A percentile compares a stretch with the other conserved stretches of the same genome.
Conservation (phyloP, 2,888 invertebrate species). For the Tetanocera ferruginea region DNA sequence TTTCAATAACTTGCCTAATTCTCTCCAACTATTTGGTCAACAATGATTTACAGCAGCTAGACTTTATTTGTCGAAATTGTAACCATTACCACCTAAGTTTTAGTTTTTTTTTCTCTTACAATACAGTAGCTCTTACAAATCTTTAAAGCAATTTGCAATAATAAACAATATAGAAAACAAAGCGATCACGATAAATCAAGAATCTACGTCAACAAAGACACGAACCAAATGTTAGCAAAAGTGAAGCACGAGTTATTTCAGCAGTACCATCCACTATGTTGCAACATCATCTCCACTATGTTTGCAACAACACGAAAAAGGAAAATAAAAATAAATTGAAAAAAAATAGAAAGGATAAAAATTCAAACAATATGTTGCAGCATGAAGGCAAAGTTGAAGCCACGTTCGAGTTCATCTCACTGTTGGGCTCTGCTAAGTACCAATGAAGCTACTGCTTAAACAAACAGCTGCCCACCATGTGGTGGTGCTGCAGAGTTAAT, state of each 20-base stretch:
- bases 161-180: conserved; percentile 34
- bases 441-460: background rate
- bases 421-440: background rate
- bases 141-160: conserved; percentile 31
- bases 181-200: conserved; percentile 62
- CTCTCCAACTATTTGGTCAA: too few species aligned
- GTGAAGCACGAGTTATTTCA: conserved; percentile 37
- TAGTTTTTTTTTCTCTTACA: conserved; percentile 8
- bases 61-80: too few species aligned
- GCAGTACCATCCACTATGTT: conserved; percentile 29
- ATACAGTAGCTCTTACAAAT: conserved; percentile 13
- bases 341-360: conserved; percentile 18
- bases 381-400: background rate
- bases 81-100: background rate
- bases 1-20: too few species aligned
- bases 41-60: too few species aligned
- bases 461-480: conserved; percentile 14
- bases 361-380: conserved; percentile 5
- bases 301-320: background rate
- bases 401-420: conserved; percentile 13
- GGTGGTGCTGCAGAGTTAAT: conserved; percentile 14
- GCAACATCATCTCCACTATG: conserved; percentile 35
- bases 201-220: conserved; percentile 51
- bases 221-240: conserved; percentile 28
- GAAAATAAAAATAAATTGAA: background rate